Evolutionary conservation across 2,797 vertebrate species (phyloP), one percentile per base, ranked within the genome.

Genomic region (Peromyscus attwateri): DNA sequence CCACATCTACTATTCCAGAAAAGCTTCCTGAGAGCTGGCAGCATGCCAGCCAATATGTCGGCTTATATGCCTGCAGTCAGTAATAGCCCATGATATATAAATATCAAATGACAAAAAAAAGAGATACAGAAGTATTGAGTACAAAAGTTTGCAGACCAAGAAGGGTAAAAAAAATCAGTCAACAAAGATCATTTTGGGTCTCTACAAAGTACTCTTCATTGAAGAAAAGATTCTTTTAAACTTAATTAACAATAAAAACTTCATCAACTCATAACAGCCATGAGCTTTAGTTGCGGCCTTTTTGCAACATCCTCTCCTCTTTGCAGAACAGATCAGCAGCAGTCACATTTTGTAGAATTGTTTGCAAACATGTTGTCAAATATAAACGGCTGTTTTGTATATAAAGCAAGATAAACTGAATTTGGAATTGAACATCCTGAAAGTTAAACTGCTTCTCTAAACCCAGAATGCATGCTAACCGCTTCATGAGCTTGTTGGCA

Each of bases 171-270:
- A 77, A 87, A 92, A 7, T 23, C 60, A 97, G 70, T 79, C n/a
- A 82, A 55, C 6, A 46, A 19, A 49, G 46, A 95, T 94, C 91
- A 34, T 62, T 96, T 92, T 60, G 62, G 73, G 93, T 94, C 91
- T 92, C 93, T 93, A 17, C 60, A 88, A 94, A 92, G 68, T 70
- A 76, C 60, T 87, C 91, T 90, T 85, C 62, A 77, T 17, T 91
- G 89, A 91, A 93, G 93, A 92, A 92, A 88, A 80, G 79, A 93
- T 87, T 79, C 81, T 93, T 94, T 23, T 46, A 96, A 89, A 97
- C 89, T 97, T 97, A 97, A 97, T 97, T 97, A 98, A 97, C 95
- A 97, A 97, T 97, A 97, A 98, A 96, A 97, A 95, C 84, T 95
- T 94, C 76, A 95, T 91, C 66, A 96, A 25, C 70, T 70, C 60